Base-by-base conservation (phyloP, 2,888 invertebrate species). In the Bugula neritina region DNA sequence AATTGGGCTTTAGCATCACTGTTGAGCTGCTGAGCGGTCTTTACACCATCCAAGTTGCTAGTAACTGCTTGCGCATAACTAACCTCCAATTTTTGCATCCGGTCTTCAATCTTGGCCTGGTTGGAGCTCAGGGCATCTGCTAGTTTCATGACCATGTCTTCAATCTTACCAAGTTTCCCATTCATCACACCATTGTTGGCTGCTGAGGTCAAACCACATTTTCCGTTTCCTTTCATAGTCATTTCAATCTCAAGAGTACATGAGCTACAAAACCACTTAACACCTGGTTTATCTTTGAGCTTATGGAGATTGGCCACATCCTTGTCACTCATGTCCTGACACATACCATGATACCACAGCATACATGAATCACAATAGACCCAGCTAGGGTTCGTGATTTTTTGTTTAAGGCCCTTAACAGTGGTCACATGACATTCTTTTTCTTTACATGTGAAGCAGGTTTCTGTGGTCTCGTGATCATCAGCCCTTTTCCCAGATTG, bases 1-100 rank as follows among this genome's bases (percentile, higher is more conserved):
- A 52, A 52, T 52, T 52, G 52, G 52, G 52, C 21, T 52, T 52
- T 52, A 52, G 52, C 52, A 52, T 52, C 52, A 52, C 52, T 52
- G 52, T 52, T 52, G 52, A 52, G 52, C 52, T 52, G 52, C 10
- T 10, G 10, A 10, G 52, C 52, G 10, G 52, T 52, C 52, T 52
- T 52, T 21, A 52, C 52, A 52, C 52, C 21, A 13, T 52, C 52
- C 52, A 52, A 13, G 21, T 52, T 52, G 52, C 52, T 52, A 52
- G 52, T 52, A 52, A 52, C 52, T 52, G 52, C 52, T 52, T 52
- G 10, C 21, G 52, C 52, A 21, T 52, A 52, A 21, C 52, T 52
- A 21, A 21, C 21, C 21, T 52, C 52, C 21, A 52, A 21, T 52
- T 52, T 52, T 52, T 13, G 52, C 52, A 52, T 10, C 21, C 52